These are phyloP conservation scores for Unio delphinus DNA, from an alignment of 2,888 invertebrate genomes.

Conservation along the genomic window DNA sequence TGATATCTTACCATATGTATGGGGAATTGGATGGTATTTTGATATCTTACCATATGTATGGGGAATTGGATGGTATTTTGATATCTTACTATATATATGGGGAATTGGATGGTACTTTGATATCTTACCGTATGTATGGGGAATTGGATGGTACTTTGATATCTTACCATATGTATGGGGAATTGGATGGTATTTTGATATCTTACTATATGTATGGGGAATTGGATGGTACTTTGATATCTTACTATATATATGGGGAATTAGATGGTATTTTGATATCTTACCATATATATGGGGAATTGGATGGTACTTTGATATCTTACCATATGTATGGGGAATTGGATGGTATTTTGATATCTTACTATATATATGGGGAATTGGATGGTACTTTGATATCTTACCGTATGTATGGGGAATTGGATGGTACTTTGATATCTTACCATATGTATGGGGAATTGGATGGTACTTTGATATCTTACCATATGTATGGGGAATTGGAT, in stretches of 20 bases:
- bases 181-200: background rate
- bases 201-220: background rate
- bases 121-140: background rate
- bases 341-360: no score
- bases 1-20: background rate
- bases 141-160: background rate
- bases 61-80: background rate
- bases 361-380: background rate
- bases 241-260: background rate
- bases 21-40: background rate
- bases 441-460: no score
- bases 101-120: background rate
- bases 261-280: background rate
- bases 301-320: background rate
- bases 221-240: background rate
- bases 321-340: background rate
- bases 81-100: background rate
- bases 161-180: background rate
- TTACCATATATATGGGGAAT: background rate
- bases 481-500: background rate
- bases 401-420: conserved; percentile 60
- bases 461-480: no score
- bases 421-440: conserved; percentile 43
- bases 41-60: background rate
- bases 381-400: conserved; percentile 16